Percentiles rank a stretch among this genome's conserved stretches.
These are phyloP conservation scores for Ascidia mentula DNA, from an alignment of 23 tunicate genomes.

Conservation along the genomic window DNA sequence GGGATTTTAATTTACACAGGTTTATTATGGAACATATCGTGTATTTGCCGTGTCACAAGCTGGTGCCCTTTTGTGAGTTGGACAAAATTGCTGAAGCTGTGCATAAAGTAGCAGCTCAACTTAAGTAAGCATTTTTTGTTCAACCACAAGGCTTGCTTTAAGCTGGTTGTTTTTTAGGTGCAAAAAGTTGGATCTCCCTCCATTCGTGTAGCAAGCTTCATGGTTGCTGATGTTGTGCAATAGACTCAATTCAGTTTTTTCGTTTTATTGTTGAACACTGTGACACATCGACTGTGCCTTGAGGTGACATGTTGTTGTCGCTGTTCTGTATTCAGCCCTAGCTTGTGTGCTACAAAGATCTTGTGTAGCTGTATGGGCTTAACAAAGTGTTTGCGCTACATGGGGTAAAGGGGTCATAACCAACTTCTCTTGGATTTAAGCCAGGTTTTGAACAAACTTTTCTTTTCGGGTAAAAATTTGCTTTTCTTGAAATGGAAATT, in stretches of 20 bases:
- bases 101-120: not conserved
- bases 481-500: too few species aligned
- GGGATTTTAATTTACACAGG: constrained; percentile 5
- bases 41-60: constrained; percentile 57
- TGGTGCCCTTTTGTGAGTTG: constrained; percentile 29
- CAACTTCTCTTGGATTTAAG: too few species aligned
- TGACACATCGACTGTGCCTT: not conserved
- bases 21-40: constrained; percentile 59
- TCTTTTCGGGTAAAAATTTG: too few species aligned
- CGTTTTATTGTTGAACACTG: not conserved
- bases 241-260: not conserved
- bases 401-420: too few species aligned
- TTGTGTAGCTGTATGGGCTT: too few species aligned
- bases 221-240: not conserved
- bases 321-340: not conserved
- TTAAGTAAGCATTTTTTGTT: constrained; percentile 33
- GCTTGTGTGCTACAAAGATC: too few species aligned
- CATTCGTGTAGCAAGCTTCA: not conserved
- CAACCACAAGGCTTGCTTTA: not conserved
- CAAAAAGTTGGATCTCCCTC: not conserved
- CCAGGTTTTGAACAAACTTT: too few species aligned
- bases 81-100: constrained; percentile 31
- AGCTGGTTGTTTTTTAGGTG: not conserved
- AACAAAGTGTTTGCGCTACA: too few species aligned
- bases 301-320: not conserved